These are phyloP conservation scores for Tachypleus tridentatus DNA, from an alignment of 1,140 invertebrate genomes.

Conservation along the genomic window DNA sequence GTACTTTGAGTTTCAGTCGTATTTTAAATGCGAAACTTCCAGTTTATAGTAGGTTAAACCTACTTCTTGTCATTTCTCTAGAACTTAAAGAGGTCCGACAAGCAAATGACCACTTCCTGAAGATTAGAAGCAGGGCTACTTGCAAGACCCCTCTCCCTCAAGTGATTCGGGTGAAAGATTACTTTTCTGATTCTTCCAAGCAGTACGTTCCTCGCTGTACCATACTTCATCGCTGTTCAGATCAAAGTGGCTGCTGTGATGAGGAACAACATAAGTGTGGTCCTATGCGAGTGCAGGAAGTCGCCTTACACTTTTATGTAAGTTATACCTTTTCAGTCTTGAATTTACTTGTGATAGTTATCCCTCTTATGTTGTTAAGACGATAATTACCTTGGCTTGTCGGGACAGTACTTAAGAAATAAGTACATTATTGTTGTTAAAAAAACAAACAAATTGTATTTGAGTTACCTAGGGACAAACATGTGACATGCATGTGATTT, in stretches of 20 bases:
- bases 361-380: no score
- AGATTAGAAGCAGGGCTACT: slow-evolving; percentile 43
- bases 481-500: no score
- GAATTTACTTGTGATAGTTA: no score
- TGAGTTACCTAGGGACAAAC: no score
- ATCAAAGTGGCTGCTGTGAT: slow-evolving; percentile 60
- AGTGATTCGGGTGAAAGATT: slow-evolving; percentile 46
- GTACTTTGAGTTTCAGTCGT: no score
- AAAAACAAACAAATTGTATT: no score
- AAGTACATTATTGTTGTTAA: no score
- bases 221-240: slow-evolving; percentile 56
- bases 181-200: slow-evolving; percentile 51
- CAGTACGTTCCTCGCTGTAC: slow-evolving; percentile 59
- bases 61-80: background rate
- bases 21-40: no score
- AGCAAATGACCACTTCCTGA: slow-evolving; percentile 44
- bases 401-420: no score
- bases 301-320: slow-evolving; percentile 58
- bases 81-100: slow-evolving; percentile 26
- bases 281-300: slow-evolving; percentile 46
- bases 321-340: slow-evolving; percentile 33
- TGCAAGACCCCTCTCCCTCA: slow-evolving; percentile 49
- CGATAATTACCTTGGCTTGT: background rate
- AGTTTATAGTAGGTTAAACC: no score
- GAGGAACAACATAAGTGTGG: slow-evolving; percentile 46